Percentiles rank a stretch among this genome's conserved stretches.
These are phyloP conservation scores for Sitodiplosis mosellana DNA, from an alignment of 1,140 invertebrate genomes.

Conservation along the genomic window DNA sequence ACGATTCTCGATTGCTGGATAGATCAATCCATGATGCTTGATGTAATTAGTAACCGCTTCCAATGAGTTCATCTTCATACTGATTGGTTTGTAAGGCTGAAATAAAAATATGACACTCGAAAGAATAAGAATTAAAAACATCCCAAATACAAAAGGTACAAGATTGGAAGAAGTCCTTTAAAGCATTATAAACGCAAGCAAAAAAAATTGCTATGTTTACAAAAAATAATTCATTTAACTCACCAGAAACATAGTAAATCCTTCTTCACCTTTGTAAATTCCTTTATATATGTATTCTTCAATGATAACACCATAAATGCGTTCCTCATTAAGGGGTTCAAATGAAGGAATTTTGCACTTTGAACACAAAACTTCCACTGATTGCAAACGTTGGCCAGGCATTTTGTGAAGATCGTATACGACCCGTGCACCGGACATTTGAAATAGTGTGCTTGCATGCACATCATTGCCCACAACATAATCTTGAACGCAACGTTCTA, in stretches of 20 bases:
- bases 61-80: too few species aligned
- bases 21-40: too few species aligned
- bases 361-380: constrained; percentile 30
- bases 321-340: constrained; percentile 21
- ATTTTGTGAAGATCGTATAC: constrained; percentile 30
- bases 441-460: constrained; percentile 38
- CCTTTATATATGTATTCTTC: constrained; percentile 11
- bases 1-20: too few species aligned
- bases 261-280: constrained; percentile 15
- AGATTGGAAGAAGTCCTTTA: too few species aligned
- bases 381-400: constrained; percentile 27
- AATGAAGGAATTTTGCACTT: constrained; percentile 29
- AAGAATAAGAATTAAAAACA: not conserved
- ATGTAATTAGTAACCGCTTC: too few species aligned
- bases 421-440: constrained; percentile 36
- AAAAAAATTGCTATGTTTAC: too few species aligned
- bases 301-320: constrained; percentile 31
- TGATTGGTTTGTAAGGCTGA: too few species aligned
- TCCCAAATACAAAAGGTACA: too few species aligned
- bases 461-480: constrained; percentile 27
- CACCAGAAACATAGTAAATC: constrained; percentile 5
- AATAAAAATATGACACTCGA: too few species aligned
- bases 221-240: not conserved
- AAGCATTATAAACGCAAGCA: too few species aligned
- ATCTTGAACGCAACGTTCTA: constrained; percentile 33